Evolutionary conservation across 2,797 vertebrate species (phyloP), one percentile per base, ranked within the genome.

Genomic region (Melanotaenia pygmaea): DNA sequence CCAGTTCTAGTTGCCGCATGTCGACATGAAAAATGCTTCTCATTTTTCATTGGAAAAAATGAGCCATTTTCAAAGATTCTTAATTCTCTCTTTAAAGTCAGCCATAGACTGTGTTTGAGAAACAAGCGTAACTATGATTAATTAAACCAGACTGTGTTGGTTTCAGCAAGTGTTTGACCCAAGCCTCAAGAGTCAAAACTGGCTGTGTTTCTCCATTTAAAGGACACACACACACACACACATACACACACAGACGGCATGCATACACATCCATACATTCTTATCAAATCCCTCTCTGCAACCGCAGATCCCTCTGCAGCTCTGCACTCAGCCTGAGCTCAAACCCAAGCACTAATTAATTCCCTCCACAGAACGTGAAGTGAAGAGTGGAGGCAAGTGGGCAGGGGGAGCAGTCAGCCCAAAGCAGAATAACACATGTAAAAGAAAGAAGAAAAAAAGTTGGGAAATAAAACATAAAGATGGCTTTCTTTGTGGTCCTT

Each of bases 281-380:
- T 66, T 70, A 80, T 75, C 51, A 77, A 79, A 75, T 84, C 72
- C 78, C 63, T 67, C 57, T 61, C 63, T 18, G 24, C 65, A 59
- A 71, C 74, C 76, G 6, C 30, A 18, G 56, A 80, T 80, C 74
- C 72, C 74, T 76, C 63, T 81, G 63, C 50, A 75, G 65, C 79
- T 76, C 51, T 20, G 3, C 70, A 59, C 66, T 71, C 65, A 61
- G 67, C 47, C 72, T 14, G 5, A 73, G 80, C 84, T 84, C 79
- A 73, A 78, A 82, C 74, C 47, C 64, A 59, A 72, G 67, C 78
- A 53, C 81, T 85, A 81, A 89, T 86, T 86, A 89, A 87, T 86
- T 91, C 78, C 83, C 81, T 65, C 50, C 77, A 57, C 53, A 72
- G 77, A 80, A 74, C 64, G 59, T 1, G 18, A 54, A 32, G 50